Evolutionary conservation across 2,113 vertebrate genomes (phyloP), one percentile per base, ranked within the genome.

Genomic region (Leucosticte australis): DNA sequence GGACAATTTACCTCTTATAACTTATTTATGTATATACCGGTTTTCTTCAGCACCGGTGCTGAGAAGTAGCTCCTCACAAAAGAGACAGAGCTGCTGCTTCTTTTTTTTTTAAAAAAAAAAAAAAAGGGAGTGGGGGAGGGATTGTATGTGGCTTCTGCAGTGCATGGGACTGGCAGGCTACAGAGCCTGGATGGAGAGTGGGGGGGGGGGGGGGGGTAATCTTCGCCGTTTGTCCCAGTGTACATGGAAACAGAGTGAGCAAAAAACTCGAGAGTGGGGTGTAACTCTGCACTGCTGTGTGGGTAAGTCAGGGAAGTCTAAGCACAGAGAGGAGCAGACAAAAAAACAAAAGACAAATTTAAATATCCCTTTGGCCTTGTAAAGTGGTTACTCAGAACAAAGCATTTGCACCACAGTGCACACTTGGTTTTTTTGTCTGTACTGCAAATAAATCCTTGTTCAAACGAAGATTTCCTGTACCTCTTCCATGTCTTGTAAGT

Each of bases 191-290:
- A 7, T 21, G 47, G 55, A 28, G 81, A 28, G n/a, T n/a, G 42
- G 15, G 41, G 30, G 77, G n/a, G n/a, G 16, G 41, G 30, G 77
- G n/a, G 37, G 22, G 55, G 12, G 11, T 64, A 47, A 56, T 63
- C 33, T 13, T 44, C 9, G 8, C 12, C 2, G 4, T 80, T 77
- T 70, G 21, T n/a, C 39, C 22, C 10, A 2, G 27, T 17, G 42
- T 95, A 94, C 88, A 68, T 95, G 85, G 83, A 92, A 86, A 83
- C 85, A 79, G 24, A 33, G 41, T 57, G 35, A 7, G 15, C 46
- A 59, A 65, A 84, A 50, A 82, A 9, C 42, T 21, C 16, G 9
- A 41, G 42, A 3, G 13, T 17, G 44, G 59, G 15, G 15, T 69
- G 30, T 53, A 10, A 30, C 14, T 33, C 49, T 24, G 70, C 5